Evolutionary conservation across 2,888 invertebrate species (phyloP), one percentile per base, ranked within the genome.

Genomic region (Diogma glabrata): DNA sequence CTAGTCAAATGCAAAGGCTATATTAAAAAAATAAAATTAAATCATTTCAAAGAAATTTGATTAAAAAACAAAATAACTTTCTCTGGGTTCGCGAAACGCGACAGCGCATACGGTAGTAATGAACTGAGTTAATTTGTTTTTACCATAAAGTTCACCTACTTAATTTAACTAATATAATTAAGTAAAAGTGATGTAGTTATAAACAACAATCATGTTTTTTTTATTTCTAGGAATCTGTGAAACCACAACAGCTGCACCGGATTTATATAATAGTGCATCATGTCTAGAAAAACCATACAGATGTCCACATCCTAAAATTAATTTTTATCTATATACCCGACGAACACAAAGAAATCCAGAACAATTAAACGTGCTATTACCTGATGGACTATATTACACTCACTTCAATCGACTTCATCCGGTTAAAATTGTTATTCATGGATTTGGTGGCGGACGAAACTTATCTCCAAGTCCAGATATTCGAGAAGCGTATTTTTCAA

Each of bases 361-460:
- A 56, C 70, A 82, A 7, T 60, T 90, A 47, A 78, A 89, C 63
- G 83, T 87, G 0, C 72, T 80, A 20, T 77, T 82, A 60, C 72
- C 77, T 45, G 78, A 82, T 30, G 84, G 88, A 0, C 68, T 92
- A 19, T 79, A 79, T 57, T 75, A 76, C 53, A 86, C 88, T 0
- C 80, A 77, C 58, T 93, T 89, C 67, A 86, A 91, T 67, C 76
- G 81, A 0, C 76, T 74, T 0, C 80, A 87, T 65, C 83, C 86
- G 0, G 88, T 89, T 5, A 93, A 93, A 72, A 76, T 94, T 19
- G 81, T 94, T 45, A 87, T 93, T 16, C 93, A 93, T 62, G 93
- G 93, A 6, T 93, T 94, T 61, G 89, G 90, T 0, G 90, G 89
- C 0, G 89, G 90, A 1, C 72, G 88, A 55, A 81, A 84, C 63